These are phyloP conservation scores for Rhopalosiphum padi DNA, from an alignment of 1,140 invertebrate genomes.

Conservation along the genomic window DNA sequence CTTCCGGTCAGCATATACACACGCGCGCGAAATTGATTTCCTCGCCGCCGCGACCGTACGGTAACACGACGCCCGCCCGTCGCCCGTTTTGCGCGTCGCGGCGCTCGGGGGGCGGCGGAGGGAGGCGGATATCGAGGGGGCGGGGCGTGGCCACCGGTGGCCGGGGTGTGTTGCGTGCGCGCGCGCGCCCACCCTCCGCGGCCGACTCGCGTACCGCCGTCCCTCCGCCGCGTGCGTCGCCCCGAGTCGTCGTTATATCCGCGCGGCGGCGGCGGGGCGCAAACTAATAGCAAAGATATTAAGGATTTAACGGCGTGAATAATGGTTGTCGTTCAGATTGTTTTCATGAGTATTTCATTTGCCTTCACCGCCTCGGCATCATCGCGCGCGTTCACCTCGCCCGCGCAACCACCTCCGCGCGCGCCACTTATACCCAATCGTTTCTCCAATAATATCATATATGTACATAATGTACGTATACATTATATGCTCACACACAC, in stretches of 20 bases:
- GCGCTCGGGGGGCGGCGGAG: no score
- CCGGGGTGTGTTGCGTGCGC: background rate
- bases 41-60: background rate
- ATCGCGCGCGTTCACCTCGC: background rate
- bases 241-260: background rate
- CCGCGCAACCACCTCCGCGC: background rate
- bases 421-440: background rate
- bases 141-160: background rate
- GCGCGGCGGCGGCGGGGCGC: background rate
- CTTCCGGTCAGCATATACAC: background rate
- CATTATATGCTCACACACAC: background rate
- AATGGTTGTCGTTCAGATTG: constrained; percentile 56
- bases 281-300: constrained; percentile 55
- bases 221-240: background rate
- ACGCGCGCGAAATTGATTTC: constrained; percentile 36
- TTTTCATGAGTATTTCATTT: constrained; percentile 58
- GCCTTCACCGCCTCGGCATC: background rate
- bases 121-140: background rate
- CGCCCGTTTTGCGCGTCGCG: background rate
- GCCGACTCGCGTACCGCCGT: no score
- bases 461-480: background rate
- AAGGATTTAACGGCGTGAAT: constrained; percentile 57
- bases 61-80: no score
- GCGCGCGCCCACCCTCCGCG: background rate
- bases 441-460: constrained; percentile 24